Conservation (phyloP, 2,113 vertebrate species). For the Lycocorax pyrrhopterus region DNA sequence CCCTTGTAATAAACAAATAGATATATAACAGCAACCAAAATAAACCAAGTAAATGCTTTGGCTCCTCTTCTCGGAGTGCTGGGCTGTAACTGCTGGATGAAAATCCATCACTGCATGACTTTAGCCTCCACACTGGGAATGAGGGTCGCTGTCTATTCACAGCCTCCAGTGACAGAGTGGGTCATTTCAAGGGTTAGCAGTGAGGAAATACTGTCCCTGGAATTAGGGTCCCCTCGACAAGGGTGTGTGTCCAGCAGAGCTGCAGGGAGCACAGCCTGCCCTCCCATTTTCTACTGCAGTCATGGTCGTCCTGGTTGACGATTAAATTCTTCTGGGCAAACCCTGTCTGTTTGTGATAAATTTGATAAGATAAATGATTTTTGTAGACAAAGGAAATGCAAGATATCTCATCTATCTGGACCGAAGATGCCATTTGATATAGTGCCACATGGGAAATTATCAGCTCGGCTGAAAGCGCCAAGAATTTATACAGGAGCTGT, state of each 20-base stretch:
- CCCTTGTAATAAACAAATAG: slow-evolving; percentile 37
- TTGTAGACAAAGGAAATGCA: slow-evolving; percentile 44
- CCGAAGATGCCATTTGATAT: not conserved
- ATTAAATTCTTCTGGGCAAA: slow-evolving; percentile 35
- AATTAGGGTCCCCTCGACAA: not conserved
- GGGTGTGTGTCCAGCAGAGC: not conserved
- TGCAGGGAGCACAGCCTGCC: not conserved
- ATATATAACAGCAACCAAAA: slow-evolving; percentile 19
- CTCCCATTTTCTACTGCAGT: not conserved
- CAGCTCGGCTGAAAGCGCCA: not conserved
- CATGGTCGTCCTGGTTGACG: rapidly evolving
- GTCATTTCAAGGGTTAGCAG: not conserved
- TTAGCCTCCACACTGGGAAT: rapidly evolving
- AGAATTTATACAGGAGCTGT: slow-evolving; percentile 17
- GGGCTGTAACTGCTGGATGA: not conserved
- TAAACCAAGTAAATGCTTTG: not conserved
- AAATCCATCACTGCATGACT: not conserved
- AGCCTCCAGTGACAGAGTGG: not conserved
- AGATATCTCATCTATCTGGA: slow-evolving; percentile 35
- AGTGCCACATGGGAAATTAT: slow-evolving; percentile 56
- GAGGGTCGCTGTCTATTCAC: not conserved
- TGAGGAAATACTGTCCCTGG: not conserved
- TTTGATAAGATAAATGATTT: slow-evolving; percentile 56
- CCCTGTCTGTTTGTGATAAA: not conserved
- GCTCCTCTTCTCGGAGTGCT: not conserved